Evolutionary conservation across 2,113 vertebrate species (phyloP), one percentile per base, ranked within the genome.

Genomic region (Odocoileus virginianus): DNA sequence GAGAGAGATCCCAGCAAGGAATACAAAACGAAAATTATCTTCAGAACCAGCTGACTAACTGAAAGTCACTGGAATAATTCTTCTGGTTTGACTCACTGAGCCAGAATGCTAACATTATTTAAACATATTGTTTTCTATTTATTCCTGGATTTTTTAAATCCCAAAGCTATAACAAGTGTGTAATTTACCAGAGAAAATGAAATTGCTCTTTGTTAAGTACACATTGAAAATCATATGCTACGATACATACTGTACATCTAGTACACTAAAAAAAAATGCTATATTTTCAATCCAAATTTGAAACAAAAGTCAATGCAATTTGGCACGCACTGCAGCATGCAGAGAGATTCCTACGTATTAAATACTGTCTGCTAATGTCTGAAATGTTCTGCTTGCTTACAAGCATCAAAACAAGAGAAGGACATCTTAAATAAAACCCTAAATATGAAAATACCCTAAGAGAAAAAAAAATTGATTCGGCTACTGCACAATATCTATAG

Each of bases 161-260:
- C 64, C 90, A 94, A 92, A 96, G 81, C 79, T 92, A 27, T 97
- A 97, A 91, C 86, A 94, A 97, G 88, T 96, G 36, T 97, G 47
- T 96, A 94, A 97, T 97, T 98, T 97, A 96, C 81, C 93, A 97
- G 94, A 91, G 94, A 97, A 97, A 97, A 97, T 96, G 74, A 97
- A 98, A 97, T 96, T 91, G 85, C 81, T 97, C 93, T 98, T 95
- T 97, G 96, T 93, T 97, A 98, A 97, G 81, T 92, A 97, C 84
- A 97, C 64, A 96, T 14, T 95, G 87, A 89, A 97, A 97, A 97
- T 98, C 84, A 98, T 92, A 96, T 92, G 76, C 58, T 82, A 83
- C 84, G 89, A 89, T 91, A 88, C 60, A 89, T 85, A 95, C 92
- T 67, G 61, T 86, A 57, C 47, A 94, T 78, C 91, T 94, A 94